Base-by-base conservation (phyloP, 2,797 vertebrate genomes). In the Gymnodraco acuticeps region DNA sequence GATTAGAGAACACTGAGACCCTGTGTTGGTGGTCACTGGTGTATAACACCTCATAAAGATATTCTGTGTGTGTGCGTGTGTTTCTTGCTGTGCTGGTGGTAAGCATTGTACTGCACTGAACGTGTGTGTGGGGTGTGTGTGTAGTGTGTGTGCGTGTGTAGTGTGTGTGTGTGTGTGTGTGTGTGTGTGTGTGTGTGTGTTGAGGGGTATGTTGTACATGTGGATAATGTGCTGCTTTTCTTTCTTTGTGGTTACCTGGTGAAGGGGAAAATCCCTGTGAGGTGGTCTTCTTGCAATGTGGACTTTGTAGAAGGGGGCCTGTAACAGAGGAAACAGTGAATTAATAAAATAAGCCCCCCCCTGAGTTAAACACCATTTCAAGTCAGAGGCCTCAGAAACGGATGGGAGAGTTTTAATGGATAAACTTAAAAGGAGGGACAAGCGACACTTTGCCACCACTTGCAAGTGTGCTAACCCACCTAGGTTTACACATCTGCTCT, bases 201-300 rank as follows among this genome's bases (percentile, higher is more conserved):
- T 19, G 20, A 63, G 23, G 64, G 68, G 56, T 72, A 42, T 87
- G 87, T 85, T 84, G 88, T 89, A 91, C 90, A 90, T 91, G 90
- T 90, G 89, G 80, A 84, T 91, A 93, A 92, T 92, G 85, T 90
- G 88, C 76, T 88, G 89, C 79, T 92, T 92, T 89, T 85, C 84
- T 78, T 83, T 80, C 77, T 92, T 94, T 93, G 91, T 94, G 83
- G 83, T 91, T 90, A 93, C 89, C 89, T 92, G 92, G 82, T 92
- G 90, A 92, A 93, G 93, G 88, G 85, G 91, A 93, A 94, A 93
- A 94, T 93, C 92, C 91, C 89, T 92, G 74, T 88, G 82, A 89
- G 93, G 93, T 93, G 92, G 93, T 93, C 91, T 76, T 85, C 87
- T 77, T 16, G 58, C 84, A 73, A 78, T 69, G 77, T 86, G 85